Conservation (phyloP, 2,797 vertebrate species). For the Leuciscus waleckii region DNA sequence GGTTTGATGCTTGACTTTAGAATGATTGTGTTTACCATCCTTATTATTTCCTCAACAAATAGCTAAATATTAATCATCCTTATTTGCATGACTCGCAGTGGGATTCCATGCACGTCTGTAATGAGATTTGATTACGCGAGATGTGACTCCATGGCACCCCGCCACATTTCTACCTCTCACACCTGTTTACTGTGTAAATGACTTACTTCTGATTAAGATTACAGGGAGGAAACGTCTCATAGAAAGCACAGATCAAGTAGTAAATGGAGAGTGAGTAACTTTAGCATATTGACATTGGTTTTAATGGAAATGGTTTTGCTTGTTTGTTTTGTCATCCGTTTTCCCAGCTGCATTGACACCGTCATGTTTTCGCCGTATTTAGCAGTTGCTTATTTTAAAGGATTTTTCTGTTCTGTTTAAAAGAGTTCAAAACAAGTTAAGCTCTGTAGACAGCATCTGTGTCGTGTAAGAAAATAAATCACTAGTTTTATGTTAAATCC, state of each 20-base stretch:
- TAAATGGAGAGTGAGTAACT: conserved; percentile 36
- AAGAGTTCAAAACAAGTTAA: conserved; percentile 1
- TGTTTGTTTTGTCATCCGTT: conserved; percentile 5
- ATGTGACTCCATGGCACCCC: conserved; percentile 29
- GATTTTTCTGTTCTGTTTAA: background rate
- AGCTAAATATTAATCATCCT: conserved; percentile 50
- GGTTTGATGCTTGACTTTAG: conserved; percentile 49
- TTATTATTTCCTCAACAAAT: conserved; percentile 55
- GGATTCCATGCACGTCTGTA: conserved; percentile 48
- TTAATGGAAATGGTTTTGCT: conserved; percentile 23
- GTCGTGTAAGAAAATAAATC: background rate
- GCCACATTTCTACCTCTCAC: conserved; percentile 42
- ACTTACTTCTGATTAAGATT: conserved; percentile 48
- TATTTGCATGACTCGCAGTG: conserved; percentile 47
- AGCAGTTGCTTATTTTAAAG: background rate
- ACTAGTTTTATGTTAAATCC: too few species aligned
- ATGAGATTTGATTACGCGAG: conserved; percentile 47
- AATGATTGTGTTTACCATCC: conserved; percentile 57
- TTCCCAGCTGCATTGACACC: conserved; percentile 11
- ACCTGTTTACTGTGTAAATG: conserved; percentile 35
- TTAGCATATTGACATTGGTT: conserved; percentile 36
- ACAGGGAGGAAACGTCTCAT: conserved; percentile 16
- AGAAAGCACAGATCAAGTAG: conserved; percentile 30
- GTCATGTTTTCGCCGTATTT: background rate
- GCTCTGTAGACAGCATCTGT: background rate